Base-by-base conservation (phyloP, 2,113 vertebrate species). In the Vireo altiloquus region DNA sequence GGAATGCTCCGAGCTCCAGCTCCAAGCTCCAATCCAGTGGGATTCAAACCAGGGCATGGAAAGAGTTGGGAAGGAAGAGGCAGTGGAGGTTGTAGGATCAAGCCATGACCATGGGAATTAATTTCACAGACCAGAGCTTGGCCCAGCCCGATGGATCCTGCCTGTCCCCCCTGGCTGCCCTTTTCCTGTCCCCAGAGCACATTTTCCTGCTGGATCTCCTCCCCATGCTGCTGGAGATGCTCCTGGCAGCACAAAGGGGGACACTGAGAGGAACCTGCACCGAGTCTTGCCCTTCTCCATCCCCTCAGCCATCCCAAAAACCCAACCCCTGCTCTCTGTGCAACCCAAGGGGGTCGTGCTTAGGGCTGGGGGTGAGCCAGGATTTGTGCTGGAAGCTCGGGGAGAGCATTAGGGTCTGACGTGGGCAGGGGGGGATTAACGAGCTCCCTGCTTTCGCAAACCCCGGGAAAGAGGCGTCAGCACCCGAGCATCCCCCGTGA, bases 361-460 rank as follows among this genome's bases (percentile, higher is more conserved):
- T 6, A 8, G 2, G 8, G 63, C 69, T 7, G 44, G 49, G 74
- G 52, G 8, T 2, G 85, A 72, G 90, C 6, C 57, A 30, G 94
- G 88, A 65, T 86, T 20, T 72, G 82, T 53, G 87, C 3, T 79
- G 92, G 88, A 18, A 92, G 87, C 80, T 53, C 2, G 0, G 50
- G 50, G 20, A 88, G 69, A 87, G 87, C 95, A 27, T 95, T 76
- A 89, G 87, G 95, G 5, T 52, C 17, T 95, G 95, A 85, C 49
- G 53, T 91, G 87, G 75, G 81, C 74, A 31, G 33, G 28, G 40
- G 25, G 49, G 81, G 94, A 94, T 95, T 90, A 87, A 5, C 2
- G 10, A 47, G 66, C 72, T 78, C 92, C n/a, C 25, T 40, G 85
- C 90, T 94, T 33, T 70, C 18, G 4, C 63, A 31, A 44, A 15